Conservation (phyloP, 1,140 invertebrate species). For the Polyergus mexicanus region DNA sequence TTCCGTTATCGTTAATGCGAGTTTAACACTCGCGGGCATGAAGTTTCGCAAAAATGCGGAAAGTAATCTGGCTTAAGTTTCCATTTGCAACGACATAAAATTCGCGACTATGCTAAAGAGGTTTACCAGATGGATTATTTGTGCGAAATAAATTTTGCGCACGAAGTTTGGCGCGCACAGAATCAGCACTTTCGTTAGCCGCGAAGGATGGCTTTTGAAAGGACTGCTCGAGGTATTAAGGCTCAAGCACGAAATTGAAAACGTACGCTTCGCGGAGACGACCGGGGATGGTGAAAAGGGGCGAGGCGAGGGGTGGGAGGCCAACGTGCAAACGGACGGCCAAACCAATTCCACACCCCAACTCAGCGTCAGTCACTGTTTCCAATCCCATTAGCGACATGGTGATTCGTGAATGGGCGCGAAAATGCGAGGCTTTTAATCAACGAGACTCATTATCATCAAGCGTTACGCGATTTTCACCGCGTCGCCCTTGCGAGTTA, state of each 20-base stretch:
- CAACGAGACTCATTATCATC: slow-evolving; percentile 78
- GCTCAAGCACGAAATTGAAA: slow-evolving; percentile 71
- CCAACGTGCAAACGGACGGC: slow-evolving; percentile 62
- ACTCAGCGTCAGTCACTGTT: slow-evolving; percentile 73
- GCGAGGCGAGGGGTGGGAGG: slow-evolving; percentile 34
- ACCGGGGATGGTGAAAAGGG: neutral
- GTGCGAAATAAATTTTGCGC: slow-evolving; percentile 68
- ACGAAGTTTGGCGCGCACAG: slow-evolving; percentile 27
- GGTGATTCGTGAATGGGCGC: slow-evolving; percentile 74
- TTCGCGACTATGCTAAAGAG: slow-evolving; percentile 61
- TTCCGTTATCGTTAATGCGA: slow-evolving; percentile 40
- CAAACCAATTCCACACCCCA: slow-evolving; percentile 74
- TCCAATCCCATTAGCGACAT: slow-evolving; percentile 80
- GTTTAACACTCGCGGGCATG: slow-evolving; percentile 26
- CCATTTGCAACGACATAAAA: slow-evolving; percentile 60
- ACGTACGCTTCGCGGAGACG: slow-evolving; percentile 58
- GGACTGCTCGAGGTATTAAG: slow-evolving; percentile 71
- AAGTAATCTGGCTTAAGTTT: slow-evolving; percentile 63
- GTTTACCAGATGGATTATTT: slow-evolving; percentile 63
- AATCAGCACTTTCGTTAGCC: slow-evolving; percentile 65
- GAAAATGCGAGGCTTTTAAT: slow-evolving; percentile 80
- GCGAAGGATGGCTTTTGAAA: slow-evolving; percentile 70
- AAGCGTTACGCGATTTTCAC: slow-evolving; percentile 61
- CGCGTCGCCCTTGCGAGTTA: slow-evolving; percentile 65
- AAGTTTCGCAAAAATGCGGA: slow-evolving; percentile 22